phyloP scores from a whole-genome alignment of 1,140 invertebrate genomes.

The Globodera rostochiensis region DNA sequence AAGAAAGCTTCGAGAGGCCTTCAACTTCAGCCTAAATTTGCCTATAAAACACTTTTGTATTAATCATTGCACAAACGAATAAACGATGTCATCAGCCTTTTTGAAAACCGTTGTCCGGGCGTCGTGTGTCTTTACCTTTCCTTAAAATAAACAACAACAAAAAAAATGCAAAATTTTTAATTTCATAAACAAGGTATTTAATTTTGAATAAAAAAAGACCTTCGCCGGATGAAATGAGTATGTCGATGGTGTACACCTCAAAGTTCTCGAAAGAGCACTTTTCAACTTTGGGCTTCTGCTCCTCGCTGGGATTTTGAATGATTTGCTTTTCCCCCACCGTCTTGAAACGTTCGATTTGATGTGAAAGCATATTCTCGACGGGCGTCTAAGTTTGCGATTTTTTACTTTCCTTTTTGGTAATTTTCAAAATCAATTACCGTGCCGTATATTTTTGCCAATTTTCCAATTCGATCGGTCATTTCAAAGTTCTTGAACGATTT shows the following conservation, averaged over 20 bases:
- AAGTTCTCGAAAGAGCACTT: constrained; percentile 92
- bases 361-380: constrained; percentile 95
- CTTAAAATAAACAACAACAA: constrained; percentile 38
- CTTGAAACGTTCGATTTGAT: constrained; percentile 80
- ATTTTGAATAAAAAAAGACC: constrained; percentile 68
- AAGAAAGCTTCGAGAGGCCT: constrained; percentile 91
- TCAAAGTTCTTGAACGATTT: constrained; percentile 74
- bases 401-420: neutral
- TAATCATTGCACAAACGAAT: constrained; percentile 70
- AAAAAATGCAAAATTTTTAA: neutral
- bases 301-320: constrained; percentile 95
- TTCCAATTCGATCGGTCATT: constrained; percentile 81
- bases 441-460: constrained; percentile 81
- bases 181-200: neutral
- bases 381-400: constrained; percentile 73
- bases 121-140: constrained; percentile 82
- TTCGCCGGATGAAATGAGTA: constrained; percentile 90
- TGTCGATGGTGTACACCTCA: constrained; percentile 98
- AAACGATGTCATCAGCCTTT: constrained; percentile 90
- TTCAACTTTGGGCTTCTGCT: constrained; percentile 92
- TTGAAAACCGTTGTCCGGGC: constrained; percentile 95
- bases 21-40: constrained; percentile 78
- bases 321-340: constrained; percentile 98
- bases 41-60: too few relatives aligned
- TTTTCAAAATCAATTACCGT: constrained; percentile 12